A percentile compares a stretch with the other conserved stretches of the same genome.
Evolutionary conservation across 2,113 vertebrate genomes (phyloP).

Genomic region (Ptychochromis oligacanthus): DNA sequence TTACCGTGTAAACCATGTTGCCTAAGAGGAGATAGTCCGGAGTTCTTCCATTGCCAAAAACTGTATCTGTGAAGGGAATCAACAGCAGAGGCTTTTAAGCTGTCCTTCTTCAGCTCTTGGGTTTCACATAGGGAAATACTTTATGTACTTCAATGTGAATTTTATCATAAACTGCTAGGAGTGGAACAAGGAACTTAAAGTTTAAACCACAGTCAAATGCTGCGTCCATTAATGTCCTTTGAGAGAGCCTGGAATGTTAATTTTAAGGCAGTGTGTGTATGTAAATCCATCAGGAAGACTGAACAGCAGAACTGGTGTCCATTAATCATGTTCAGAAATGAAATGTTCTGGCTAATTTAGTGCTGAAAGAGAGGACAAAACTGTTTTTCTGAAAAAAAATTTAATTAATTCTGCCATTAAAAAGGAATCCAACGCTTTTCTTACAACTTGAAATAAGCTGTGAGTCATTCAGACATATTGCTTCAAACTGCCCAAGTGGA

Average conservation of each 20-base stretch:
- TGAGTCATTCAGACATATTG: slow-evolving; percentile 7
- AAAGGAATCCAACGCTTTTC: background rate
- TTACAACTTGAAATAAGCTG: slow-evolving; percentile 2
- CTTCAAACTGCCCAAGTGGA: slow-evolving; percentile 1
- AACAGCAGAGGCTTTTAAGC: slow-evolving; percentile 68
- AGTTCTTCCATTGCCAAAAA: slow-evolving; percentile 93
- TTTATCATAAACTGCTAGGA: slow-evolving; percentile 20
- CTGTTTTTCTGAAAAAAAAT: slow-evolving; percentile 5
- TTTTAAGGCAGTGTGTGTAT: slow-evolving; percentile 3
- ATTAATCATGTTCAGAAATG: slow-evolving; percentile 35
- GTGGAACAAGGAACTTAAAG: background rate
- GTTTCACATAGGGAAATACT: slow-evolving; percentile 39
- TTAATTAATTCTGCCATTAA: slow-evolving; percentile 23
- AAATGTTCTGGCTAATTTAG: slow-evolving; percentile 2
- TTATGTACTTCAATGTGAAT: slow-evolving; percentile 21
- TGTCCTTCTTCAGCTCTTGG: slow-evolving; percentile 13
- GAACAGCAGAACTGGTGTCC: background rate
- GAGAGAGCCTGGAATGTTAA: slow-evolving; percentile 30
- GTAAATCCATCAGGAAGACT: slow-evolving; percentile 3
- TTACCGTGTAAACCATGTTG: slow-evolving; percentile 98
- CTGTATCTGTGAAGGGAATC: slow-evolving; percentile 84
- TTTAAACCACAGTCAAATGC: slow-evolving; percentile 33
- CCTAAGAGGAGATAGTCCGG: slow-evolving; percentile 96
- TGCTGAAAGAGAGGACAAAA: background rate
- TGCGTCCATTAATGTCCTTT: slow-evolving; percentile 35